Percentiles rank a stretch among this genome's conserved stretches.
Evolutionary conservation across 1,140 invertebrate genomes (phyloP).

Genomic region (Drosophila sp.): DNA sequence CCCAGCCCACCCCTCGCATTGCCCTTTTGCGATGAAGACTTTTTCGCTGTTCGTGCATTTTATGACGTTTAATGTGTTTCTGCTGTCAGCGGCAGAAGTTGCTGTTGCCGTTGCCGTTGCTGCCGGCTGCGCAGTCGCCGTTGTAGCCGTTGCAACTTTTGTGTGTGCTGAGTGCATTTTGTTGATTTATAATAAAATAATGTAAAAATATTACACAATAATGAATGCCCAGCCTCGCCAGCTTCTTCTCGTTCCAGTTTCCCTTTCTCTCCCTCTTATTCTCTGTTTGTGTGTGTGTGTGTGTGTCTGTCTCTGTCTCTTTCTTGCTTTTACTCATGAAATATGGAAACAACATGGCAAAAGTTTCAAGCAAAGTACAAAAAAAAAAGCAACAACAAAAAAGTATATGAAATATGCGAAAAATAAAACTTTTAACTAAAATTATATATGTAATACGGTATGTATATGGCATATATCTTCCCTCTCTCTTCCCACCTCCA

Average conservation of each 20-base stretch:
- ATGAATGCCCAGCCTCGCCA: slow-evolving; percentile 63
- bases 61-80: slow-evolving; percentile 81
- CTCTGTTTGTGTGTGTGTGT: slow-evolving; percentile 38
- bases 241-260: neutral
- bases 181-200: slow-evolving; percentile 82
- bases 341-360: slow-evolving; percentile 71
- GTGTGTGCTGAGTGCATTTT: slow-evolving; percentile 75
- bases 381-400: slow-evolving; percentile 31
- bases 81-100: slow-evolving; percentile 74
- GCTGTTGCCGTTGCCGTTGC: slow-evolving; percentile 16
- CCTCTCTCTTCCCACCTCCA: slow-evolving; percentile 25
- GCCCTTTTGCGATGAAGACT: slow-evolving; percentile 37
- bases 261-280: slow-evolving; percentile 7
- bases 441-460: slow-evolving; percentile 71
- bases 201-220: slow-evolving; percentile 82
- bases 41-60: slow-evolving; percentile 77
- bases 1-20: slow-evolving; percentile 13
- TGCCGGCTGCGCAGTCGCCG: slow-evolving; percentile 26
- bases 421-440: slow-evolving; percentile 81
- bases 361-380: slow-evolving; percentile 55
- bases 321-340: slow-evolving; percentile 61
- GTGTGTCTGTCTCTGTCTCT: slow-evolving; percentile 30
- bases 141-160: slow-evolving; percentile 61
- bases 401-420: slow-evolving; percentile 78
- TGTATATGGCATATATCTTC: slow-evolving; percentile 42